Conservation (phyloP, 2,888 invertebrate genomes). For the Amorpha juglandis region DNA sequence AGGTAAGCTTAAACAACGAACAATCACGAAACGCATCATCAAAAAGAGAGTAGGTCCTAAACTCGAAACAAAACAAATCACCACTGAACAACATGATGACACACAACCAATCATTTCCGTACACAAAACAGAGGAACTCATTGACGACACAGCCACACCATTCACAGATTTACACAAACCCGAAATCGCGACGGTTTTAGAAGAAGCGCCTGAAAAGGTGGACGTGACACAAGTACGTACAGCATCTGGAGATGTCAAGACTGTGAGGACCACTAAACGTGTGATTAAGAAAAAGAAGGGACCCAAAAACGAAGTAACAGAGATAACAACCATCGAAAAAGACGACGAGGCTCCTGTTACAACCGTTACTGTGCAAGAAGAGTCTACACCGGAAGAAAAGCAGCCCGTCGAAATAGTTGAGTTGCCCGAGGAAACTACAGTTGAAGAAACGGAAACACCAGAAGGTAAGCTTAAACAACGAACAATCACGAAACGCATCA, state of each 20-base stretch:
- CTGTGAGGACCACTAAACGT: constrained; percentile 63
- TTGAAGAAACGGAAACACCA: constrained; percentile 48
- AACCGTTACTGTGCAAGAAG: constrained; percentile 55
- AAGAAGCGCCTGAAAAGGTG: constrained; percentile 42
- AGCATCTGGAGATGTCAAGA: constrained; percentile 36
- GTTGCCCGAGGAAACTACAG: constrained; percentile 52
- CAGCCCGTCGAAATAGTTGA: constrained; percentile 51
- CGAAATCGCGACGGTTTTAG: constrained; percentile 33
- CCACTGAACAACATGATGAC: constrained; percentile 46
- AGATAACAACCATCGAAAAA: constrained; percentile 69
- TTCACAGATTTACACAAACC: constrained; percentile 31
- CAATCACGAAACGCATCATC: constrained; percentile 40
- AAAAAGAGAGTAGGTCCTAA: constrained; percentile 56
- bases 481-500: constrained; percentile 47
- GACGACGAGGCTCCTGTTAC: constrained; percentile 60
- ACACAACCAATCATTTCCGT: constrained; percentile 50
- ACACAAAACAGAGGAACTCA: constrained; percentile 44
- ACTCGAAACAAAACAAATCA: constrained; percentile 59
- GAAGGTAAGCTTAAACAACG: constrained; percentile 54
- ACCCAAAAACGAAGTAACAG: constrained; percentile 69
- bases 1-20: constrained; percentile 48
- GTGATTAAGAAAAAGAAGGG: constrained; percentile 72
- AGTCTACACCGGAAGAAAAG: constrained; percentile 37
- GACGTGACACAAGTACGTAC: constrained; percentile 43
- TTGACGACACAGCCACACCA: constrained; percentile 36